Evolutionary conservation across 2,888 invertebrate species (phyloP).

Genomic region (Trachelus troglodyta): DNA sequence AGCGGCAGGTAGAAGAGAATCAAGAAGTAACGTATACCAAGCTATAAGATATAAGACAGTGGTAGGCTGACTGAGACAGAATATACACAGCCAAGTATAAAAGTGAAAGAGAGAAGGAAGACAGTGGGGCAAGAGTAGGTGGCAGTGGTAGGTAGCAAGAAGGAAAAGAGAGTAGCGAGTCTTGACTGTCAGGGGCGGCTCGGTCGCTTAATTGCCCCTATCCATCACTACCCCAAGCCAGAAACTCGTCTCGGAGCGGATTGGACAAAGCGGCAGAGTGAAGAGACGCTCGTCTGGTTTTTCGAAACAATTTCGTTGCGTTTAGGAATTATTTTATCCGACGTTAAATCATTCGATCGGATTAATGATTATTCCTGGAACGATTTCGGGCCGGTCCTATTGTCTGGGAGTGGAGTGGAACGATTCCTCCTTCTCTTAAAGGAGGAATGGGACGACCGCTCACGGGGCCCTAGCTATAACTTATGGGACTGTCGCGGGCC

Average conservation of each 20-base stretch:
- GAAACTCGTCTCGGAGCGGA: constrained; percentile 13
- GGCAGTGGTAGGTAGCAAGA: constrained; percentile 19
- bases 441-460: constrained; percentile 9
- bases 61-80: neutral
- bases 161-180: constrained; percentile 34
- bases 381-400: constrained; percentile 33
- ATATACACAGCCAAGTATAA: neutral
- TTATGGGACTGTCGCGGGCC: constrained; percentile 47
- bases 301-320: constrained; percentile 35
- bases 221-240: constrained; percentile 49
- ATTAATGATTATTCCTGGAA: constrained; percentile 43
- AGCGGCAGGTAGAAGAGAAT: neutral
- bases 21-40: neutral
- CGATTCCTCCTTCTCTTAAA: neutral
- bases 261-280: constrained; percentile 16
- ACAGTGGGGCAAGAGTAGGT: neutral
- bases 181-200: constrained; percentile 36
- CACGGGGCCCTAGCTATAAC: constrained; percentile 35
- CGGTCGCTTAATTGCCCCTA: constrained; percentile 52
- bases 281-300: constrained; percentile 15
- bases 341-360: constrained; percentile 34
- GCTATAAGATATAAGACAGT: neutral
- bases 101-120: constrained; percentile 5
- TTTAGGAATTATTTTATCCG: constrained; percentile 42
- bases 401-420: constrained; percentile 26